These are phyloP conservation scores for Heterotis niloticus DNA, from an alignment of 2,113 vertebrate genomes.

Conservation along the genomic window DNA sequence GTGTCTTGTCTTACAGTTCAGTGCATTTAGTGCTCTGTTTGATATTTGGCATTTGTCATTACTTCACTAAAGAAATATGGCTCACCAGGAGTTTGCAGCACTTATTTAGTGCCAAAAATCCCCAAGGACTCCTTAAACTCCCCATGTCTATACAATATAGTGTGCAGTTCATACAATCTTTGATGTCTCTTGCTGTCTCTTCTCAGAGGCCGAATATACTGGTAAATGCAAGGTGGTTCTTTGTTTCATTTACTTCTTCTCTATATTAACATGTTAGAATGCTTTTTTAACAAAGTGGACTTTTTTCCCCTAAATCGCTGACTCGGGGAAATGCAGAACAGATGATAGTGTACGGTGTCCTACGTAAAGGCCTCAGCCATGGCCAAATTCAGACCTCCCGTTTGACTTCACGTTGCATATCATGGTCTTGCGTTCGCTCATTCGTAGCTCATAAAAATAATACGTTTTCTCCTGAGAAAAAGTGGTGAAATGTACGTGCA, in stretches of 20 bases:
- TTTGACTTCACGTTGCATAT: slow-evolving; percentile 42
- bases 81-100: slow-evolving; percentile 41
- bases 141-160: slow-evolving; percentile 31
- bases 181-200: slow-evolving; percentile 51
- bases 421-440: slow-evolving; percentile 60
- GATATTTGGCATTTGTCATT: slow-evolving; percentile 62
- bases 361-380: slow-evolving; percentile 29
- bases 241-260: background rate
- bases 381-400: slow-evolving; percentile 45
- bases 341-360: slow-evolving; percentile 40
- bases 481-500: slow-evolving; percentile 65
- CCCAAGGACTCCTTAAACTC: slow-evolving; percentile 17
- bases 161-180: slow-evolving; percentile 45
- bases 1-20: slow-evolving; percentile 57
- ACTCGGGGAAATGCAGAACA: slow-evolving; percentile 53
- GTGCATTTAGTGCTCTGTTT: slow-evolving; percentile 58
- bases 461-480: slow-evolving; percentile 72
- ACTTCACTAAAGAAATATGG: slow-evolving; percentile 47
- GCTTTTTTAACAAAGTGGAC: too few species aligned
- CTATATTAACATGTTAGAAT: too few species aligned
- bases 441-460: slow-evolving; percentile 65
- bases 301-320: slow-evolving; percentile 44
- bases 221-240: slow-evolving; percentile 44
- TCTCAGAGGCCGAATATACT: slow-evolving; percentile 41
- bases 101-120: slow-evolving; percentile 1